These are phyloP conservation scores for Lutjanus argentimaculatus DNA, from an alignment of 2,797 vertebrate species.

Conservation along the genomic window DNA sequence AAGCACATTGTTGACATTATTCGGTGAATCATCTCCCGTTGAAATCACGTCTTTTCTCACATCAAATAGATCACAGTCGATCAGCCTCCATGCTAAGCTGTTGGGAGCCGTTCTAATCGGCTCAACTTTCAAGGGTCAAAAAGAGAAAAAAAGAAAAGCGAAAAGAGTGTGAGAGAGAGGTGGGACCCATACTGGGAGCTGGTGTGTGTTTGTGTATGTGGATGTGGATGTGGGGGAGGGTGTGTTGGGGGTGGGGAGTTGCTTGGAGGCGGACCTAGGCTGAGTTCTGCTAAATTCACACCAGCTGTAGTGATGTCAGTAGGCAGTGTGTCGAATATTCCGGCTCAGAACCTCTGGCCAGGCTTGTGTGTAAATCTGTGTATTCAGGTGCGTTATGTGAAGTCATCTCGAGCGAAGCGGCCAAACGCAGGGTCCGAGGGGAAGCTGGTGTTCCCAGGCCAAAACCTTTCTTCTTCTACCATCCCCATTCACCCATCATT, in stretches of 20 bases:
- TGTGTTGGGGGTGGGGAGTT: not conserved
- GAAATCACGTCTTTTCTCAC: slow-evolving; percentile 16
- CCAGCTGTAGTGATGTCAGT: slow-evolving; percentile 88
- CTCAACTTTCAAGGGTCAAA: slow-evolving; percentile 59
- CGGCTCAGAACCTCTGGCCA: slow-evolving; percentile 74
- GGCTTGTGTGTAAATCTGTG: slow-evolving; percentile 86
- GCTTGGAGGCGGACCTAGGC: slow-evolving; percentile 54
- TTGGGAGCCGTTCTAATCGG: slow-evolving; percentile 60
- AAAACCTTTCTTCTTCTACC: slow-evolving; percentile 72
- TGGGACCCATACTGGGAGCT: slow-evolving; percentile 29
- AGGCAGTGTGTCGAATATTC: slow-evolving; percentile 82
- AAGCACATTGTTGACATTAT: slow-evolving; percentile 14
- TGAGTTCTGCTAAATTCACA: slow-evolving; percentile 80
- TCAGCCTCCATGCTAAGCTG: slow-evolving; percentile 44
- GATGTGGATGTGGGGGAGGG: slow-evolving; percentile 11
- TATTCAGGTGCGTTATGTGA: slow-evolving; percentile 88
- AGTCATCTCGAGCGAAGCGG: slow-evolving; percentile 77
- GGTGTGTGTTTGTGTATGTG: slow-evolving; percentile 33
- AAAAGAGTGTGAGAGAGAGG: slow-evolving; percentile 25
- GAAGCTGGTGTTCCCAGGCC: slow-evolving; percentile 76
- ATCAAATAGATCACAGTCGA: slow-evolving; percentile 51
- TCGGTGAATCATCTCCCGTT: slow-evolving; percentile 16
- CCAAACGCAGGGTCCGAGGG: slow-evolving; percentile 75
- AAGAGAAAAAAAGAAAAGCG: slow-evolving; percentile 15
- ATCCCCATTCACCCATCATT: slow-evolving; percentile 56